Base-by-base conservation (phyloP, 1,140 invertebrate genomes). In the Lutraria rhynchaena region DNA sequence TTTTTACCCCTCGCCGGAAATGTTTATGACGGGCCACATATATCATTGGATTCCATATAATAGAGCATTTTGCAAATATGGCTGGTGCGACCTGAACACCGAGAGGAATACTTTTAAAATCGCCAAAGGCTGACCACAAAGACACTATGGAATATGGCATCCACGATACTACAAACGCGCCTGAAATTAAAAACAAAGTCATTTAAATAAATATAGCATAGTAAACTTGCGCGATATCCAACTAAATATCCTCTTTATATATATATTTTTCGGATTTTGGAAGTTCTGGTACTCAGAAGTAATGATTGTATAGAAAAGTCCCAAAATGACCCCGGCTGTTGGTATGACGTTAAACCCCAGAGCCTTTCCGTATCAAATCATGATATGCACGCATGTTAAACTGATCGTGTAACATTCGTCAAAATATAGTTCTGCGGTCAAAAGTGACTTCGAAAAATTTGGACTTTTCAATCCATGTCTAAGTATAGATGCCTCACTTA, bases 11-110 rank as follows among this genome's bases (percentile, higher is more conserved):
- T 13, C 19, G 11, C 11, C 37, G 37, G 35, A 74, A 74, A n/a
- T 57, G 29, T 41, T 60, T 37, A 22, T 74, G 53, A 7, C 70
- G 27, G 2, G 53, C 70, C 4, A 58, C 37, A 51, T 74, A 74
- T 22, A 74, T 74, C 19, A 74, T n/a, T 3, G 70, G 70, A 24
- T 74, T 74, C 70, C 70, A 74, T 27, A 74, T 74, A 37, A 74
- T 74, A 1, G 70, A 74, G 60, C 70, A 74, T 35, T 74, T 74
- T n/a, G 70, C 70, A 57, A 74, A 57, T 4, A 60, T 29, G 41
- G 53, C 53, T 15, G 70, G 57, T 17, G 37, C 53, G 13, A 74
- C 57, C n/a, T 31, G 31, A 2, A 74, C 24, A 33, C 53, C 55
- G n/a, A 31, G 22, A 0, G 70, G 70, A 22, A 74, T 74, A 13